Evolutionary conservation across 1,140 invertebrate species (phyloP), one percentile per base, ranked within the genome.

Genomic region (Drosophila lacteicornis): DNA sequence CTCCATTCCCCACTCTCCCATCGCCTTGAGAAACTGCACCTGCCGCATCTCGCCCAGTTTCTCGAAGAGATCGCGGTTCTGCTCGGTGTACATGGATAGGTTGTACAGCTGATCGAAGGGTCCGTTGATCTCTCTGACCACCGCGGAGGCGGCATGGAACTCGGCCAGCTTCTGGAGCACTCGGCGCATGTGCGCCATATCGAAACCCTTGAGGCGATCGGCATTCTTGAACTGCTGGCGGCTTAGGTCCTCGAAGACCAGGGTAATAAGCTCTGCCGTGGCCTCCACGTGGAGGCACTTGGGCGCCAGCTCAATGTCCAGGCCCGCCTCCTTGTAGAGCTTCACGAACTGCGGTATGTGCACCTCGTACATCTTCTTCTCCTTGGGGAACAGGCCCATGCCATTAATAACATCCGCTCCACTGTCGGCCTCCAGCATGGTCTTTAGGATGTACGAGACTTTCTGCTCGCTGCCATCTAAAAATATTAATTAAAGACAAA

Each of bases 181-280:
- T 4, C 94, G 57, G 42, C 91, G 69, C 60, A 92, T 93, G 51
- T 95, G 94, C 2, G 92, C 55, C 62, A 94, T 67, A 75, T 95
- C 94, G 42, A 95, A 87, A 25, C 94, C 94, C 45, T 91, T 71
- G 11, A 94, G 91, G 12, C 94, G 93, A 82, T 94, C 91, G 2
- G 93, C 85, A 93, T 95, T 95, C 25, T 93, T 81, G 76, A 93
- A 95, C 0, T 94, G 93, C 13, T 93, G 79, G 13, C 91, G 86
- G 15, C 92, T 82, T 2, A 95, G 81, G 87, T 95, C 95, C 53
- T 95, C 94, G 15, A 95, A 79, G 0, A 95, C 91, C 5, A 95
- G 75, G 1, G 75, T 85, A 2, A 80, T 92, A 0, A 76, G 36
- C 3, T 91, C 84, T 0, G 75, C 67, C 3, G 63, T 81, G 9